Evolutionary conservation across 2,888 invertebrate species (phyloP), one percentile per base, ranked within the genome.

Genomic region (Dynastes maya): DNA sequence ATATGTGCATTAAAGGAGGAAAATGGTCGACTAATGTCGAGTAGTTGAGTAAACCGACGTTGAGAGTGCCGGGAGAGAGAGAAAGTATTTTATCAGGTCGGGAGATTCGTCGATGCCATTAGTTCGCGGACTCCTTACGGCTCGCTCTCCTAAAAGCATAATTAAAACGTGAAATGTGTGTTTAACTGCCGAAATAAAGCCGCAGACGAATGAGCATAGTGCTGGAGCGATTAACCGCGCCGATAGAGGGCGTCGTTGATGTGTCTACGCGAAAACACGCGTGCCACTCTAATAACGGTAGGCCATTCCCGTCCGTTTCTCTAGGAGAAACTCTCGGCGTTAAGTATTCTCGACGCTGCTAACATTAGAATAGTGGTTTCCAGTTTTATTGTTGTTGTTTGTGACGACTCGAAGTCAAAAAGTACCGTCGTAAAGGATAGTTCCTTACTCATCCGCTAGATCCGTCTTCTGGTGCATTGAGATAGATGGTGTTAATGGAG

Each of bases 141-240:
- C 71, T 61, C 13, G 68, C 68, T 74, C 55, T 22, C 80, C 85
- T 86, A 86, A 86, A 87, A 86, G 87, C 86, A 86, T 86, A 87
- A 86, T 87, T 87, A 87, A 86, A 86, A 87, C 86, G 85, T 84
- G 86, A 86, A 86, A 86, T 86, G 86, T 86, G 84, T 85, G 84
- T 85, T 86, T 85, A 87, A 86, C 85, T 85, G 83, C 82, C 85
- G 82, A 85, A 85, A 85, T 86, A 85, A 86, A 86, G 85, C 84
- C 82, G 82, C 82, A 84, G 78, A 76, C 67, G 84, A 84, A 84
- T 81, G 83, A 82, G 82, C 80, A 74, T 79, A 78, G 81, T 78
- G 76, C 71, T 64, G 79, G 79, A 72, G 77, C 78, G 81, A 67
- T 78, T 78, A 70, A 78, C 80, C 78, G 76, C 77, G 79, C 75